Conservation (phyloP, 2,888 invertebrate genomes). For the Cabera pusaria region DNA sequence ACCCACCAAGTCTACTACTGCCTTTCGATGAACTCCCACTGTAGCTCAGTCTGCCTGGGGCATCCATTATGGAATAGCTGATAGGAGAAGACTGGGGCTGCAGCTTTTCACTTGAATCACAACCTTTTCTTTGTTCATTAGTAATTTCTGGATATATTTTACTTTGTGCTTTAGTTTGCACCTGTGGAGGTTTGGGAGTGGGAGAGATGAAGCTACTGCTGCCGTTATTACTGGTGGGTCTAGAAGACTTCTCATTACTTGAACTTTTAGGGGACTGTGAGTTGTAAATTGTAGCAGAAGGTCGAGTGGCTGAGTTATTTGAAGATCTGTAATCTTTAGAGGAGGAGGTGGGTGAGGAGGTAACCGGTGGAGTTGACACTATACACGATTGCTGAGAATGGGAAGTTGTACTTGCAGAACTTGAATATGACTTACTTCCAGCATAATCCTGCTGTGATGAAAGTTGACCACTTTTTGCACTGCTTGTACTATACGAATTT, state of each 20-base stretch:
- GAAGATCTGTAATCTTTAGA: conserved; percentile 86
- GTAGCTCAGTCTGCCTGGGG: conserved; percentile 85
- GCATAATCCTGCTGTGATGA: conserved; percentile 81
- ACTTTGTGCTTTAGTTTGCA: conserved; percentile 90
- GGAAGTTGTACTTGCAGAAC: conserved; percentile 82
- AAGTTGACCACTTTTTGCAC: conserved; percentile 80
- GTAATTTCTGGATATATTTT: conserved; percentile 89
- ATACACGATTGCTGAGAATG: conserved; percentile 89
- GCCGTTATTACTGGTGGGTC: conserved; percentile 58
- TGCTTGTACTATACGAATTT: conserved; percentile 81
- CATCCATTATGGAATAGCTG: conserved; percentile 90
- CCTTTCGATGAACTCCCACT: conserved; percentile 78
- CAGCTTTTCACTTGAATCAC: conserved; percentile 76
- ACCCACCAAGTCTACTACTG: conserved; percentile 71
- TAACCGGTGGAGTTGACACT: conserved; percentile 85
- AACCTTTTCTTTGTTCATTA: conserved; percentile 80
- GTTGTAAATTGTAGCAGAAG: conserved; percentile 69
- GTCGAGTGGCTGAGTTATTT: conserved; percentile 74
- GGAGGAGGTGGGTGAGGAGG: conserved; percentile 76
- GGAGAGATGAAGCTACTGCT: conserved; percentile 80
- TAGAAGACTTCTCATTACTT: conserved; percentile 61
- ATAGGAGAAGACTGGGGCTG: conserved; percentile 88
- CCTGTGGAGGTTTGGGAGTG: conserved; percentile 77
- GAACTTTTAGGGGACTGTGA: conserved; percentile 69
- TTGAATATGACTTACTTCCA: conserved; percentile 84